Percentiles rank a stretch among this genome's conserved stretches.
These are phyloP conservation scores for Danio albolineatus DNA, from an alignment of 2,797 vertebrate genomes.

Conservation along the genomic window DNA sequence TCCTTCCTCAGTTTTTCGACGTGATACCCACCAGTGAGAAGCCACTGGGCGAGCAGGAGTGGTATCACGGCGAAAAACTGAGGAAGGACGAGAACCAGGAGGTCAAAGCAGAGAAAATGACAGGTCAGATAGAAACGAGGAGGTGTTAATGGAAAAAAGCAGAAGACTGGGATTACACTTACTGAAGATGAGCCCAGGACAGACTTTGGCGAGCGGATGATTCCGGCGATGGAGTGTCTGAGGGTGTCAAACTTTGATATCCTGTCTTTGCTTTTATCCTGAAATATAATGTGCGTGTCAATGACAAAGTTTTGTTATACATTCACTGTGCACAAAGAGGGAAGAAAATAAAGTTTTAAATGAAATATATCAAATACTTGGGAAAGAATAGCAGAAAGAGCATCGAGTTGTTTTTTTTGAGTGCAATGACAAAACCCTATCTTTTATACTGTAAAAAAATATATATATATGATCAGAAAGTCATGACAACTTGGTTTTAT, in stretches of 20 bases:
- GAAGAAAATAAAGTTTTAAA: background rate
- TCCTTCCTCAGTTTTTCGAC: too few species aligned
- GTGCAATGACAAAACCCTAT: too few species aligned
- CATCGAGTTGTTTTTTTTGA: background rate
- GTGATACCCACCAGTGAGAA: too few species aligned
- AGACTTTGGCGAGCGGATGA: slow-evolving; percentile 93
- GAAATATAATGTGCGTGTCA: slow-evolving; percentile 38
- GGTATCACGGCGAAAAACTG: slow-evolving; percentile 92
- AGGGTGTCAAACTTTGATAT: slow-evolving; percentile 93
- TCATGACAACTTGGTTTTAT: too few species aligned
- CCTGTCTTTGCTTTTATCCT: slow-evolving; percentile 92
- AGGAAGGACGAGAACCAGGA: slow-evolving; percentile 32
- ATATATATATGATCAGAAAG: too few species aligned
- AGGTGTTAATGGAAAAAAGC: background rate
- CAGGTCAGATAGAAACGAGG: background rate
- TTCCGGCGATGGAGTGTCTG: slow-evolving; percentile 94
- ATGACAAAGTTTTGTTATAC: background rate
- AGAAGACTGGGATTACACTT: slow-evolving; percentile 66
- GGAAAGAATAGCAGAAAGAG: background rate
- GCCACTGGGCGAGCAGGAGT: too few species aligned
- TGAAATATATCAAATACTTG: background rate
- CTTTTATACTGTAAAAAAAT: background rate
- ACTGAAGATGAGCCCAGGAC: slow-evolving; percentile 89
- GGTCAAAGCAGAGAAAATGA: background rate
- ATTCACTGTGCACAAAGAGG: background rate